Evolutionary conservation across 2,797 vertebrate genomes (phyloP).

Genomic region (Catharus ustulatus): DNA sequence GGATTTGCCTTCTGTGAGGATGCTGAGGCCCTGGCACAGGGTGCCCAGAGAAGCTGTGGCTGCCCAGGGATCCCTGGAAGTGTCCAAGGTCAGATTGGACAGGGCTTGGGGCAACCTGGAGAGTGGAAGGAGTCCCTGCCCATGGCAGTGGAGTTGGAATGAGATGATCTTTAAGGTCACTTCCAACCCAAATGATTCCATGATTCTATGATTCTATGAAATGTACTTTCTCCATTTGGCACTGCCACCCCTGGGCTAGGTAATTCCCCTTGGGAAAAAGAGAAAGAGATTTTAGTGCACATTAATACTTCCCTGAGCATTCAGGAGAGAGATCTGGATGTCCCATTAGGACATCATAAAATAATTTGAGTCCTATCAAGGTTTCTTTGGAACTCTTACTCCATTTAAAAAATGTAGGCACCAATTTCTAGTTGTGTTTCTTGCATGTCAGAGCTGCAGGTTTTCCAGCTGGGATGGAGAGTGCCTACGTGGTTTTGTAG

Average conservation of each 20-base stretch:
- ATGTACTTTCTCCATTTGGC: not conserved
- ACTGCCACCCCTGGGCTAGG: not conserved
- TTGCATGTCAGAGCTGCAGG: not conserved
- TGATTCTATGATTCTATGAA: rapidly evolving
- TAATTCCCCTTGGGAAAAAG: not conserved
- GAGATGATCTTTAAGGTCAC: not conserved
- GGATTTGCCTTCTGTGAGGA: not conserved
- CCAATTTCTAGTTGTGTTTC: not conserved
- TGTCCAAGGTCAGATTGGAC: not conserved
- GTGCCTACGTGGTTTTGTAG: not conserved
- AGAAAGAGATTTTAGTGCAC: not conserved
- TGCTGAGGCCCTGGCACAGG: not conserved
- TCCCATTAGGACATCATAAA: not conserved
- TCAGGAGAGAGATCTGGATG: not conserved
- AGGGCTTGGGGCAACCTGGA: rapidly evolving
- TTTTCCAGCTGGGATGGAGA: not conserved
- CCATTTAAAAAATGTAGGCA: not conserved
- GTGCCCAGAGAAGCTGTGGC: not conserved
- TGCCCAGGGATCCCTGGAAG: not conserved
- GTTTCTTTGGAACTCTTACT: not conserved
- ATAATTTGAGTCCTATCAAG: not conserved
- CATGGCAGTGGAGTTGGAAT: not conserved
- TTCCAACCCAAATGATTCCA: not conserved
- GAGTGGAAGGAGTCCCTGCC: not conserved
- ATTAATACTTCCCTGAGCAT: not conserved